Evolutionary conservation across 2,888 invertebrate species (phyloP).

Genomic region (Phrixothrix hirtus): DNA sequence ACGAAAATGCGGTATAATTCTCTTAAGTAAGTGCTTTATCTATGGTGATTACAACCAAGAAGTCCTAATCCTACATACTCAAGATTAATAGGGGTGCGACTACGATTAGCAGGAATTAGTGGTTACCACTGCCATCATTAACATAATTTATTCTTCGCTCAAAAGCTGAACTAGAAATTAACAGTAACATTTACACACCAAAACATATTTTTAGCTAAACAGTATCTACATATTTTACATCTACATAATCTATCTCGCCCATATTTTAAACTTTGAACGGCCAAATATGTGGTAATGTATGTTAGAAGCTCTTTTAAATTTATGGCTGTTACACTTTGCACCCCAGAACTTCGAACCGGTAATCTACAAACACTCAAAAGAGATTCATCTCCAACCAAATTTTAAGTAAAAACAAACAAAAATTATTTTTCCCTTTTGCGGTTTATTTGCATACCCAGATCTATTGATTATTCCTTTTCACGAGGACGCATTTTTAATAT

Average conservation of each 20-base stretch:
- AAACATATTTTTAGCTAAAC: too few relatives aligned
- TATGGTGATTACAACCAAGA: constrained; percentile 16
- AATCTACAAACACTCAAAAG: constrained; percentile 17
- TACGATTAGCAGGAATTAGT: constrained; percentile 34
- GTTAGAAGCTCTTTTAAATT: constrained; percentile 16
- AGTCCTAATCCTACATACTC: constrained; percentile 31
- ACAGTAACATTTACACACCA: background rate
- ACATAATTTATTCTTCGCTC: constrained; percentile 5
- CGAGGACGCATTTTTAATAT: too few relatives aligned
- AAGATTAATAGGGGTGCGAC: constrained; percentile 35
- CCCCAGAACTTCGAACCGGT: constrained; percentile 11
- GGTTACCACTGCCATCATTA: constrained; percentile 16
- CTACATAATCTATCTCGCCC: too few relatives aligned
- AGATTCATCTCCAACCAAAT: constrained; percentile 9
- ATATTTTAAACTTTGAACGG: too few relatives aligned
- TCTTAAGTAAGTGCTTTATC: constrained; percentile 18
- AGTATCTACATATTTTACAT: too few relatives aligned
- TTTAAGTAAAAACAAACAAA: constrained; percentile 10
- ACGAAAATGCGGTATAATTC: constrained; percentile 14
- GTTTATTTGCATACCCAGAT: too few relatives aligned
- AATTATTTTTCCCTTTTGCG: too few relatives aligned
- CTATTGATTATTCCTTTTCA: too few relatives aligned
- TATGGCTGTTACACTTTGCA: constrained; percentile 19
- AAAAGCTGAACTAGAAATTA: background rate
- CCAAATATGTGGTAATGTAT: too few relatives aligned